phyloP scores from a whole-genome alignment of 2,113 vertebrate genomes.

The Bolborhynchus lineola region DNA sequence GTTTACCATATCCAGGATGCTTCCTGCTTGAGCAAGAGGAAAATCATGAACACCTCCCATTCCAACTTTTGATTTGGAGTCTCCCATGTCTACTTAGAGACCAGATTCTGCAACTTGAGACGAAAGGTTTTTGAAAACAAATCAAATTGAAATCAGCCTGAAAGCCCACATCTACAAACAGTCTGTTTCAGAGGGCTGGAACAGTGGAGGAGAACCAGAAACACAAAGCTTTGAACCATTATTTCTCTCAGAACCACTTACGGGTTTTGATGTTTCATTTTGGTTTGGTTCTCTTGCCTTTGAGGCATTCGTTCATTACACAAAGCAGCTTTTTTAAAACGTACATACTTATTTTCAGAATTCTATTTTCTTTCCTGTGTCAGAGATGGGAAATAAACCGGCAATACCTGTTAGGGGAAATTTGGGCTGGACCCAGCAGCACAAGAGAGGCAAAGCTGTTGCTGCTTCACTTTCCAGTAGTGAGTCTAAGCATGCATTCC shows the following conservation, averaged over 20 bases:
- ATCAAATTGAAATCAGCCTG: neutral
- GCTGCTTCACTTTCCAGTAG: neutral
- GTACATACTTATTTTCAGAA: neutral
- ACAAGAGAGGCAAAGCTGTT: neutral
- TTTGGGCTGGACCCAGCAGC: neutral
- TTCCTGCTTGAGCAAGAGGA: neutral
- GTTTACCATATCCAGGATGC: neutral
- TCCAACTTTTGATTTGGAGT: neutral
- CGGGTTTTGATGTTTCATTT: neutral
- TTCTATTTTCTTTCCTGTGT: neutral
- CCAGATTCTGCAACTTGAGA: neutral
- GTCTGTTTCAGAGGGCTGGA: neutral
- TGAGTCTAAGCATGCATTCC: neutral
- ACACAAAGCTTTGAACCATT: neutral
- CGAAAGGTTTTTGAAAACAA: neutral
- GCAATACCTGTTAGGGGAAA: neutral
- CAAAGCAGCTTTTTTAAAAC: neutral
- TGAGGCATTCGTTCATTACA: neutral
- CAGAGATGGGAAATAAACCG: neutral
- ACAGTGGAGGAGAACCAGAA: neutral
- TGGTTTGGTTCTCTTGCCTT: neutral
- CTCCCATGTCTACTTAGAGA: neutral
- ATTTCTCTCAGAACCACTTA: neutral
- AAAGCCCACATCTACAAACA: neutral
- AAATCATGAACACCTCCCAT: neutral